Conservation (phyloP, 2,888 invertebrate species). For the Drosophila mercatorum region DNA sequence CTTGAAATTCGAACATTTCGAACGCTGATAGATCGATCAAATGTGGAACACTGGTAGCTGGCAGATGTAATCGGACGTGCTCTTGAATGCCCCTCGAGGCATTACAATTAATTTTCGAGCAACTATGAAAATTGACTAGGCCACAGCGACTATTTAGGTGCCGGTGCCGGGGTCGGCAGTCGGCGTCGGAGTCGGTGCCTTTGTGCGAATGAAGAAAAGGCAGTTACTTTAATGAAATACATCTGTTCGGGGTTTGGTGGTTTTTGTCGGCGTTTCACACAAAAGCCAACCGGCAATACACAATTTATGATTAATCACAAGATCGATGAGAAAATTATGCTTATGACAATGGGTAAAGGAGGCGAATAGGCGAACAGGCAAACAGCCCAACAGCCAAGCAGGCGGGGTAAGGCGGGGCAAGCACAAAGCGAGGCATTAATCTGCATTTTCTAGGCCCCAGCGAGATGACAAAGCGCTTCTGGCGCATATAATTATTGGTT, state of each 20-base stretch:
- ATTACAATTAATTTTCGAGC: constrained; percentile 68
- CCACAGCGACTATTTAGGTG: constrained; percentile 24
- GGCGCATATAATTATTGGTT: constrained; percentile 77
- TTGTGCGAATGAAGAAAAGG: constrained; percentile 34
- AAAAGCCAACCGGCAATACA: constrained; percentile 50
- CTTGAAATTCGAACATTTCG: not conserved
- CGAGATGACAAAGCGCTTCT: constrained; percentile 78
- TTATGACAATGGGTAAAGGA: constrained; percentile 64
- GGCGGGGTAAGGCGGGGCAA: not conserved
- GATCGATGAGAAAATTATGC: constrained; percentile 80
- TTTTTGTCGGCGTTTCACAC: constrained; percentile 44
- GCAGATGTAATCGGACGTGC: constrained; percentile 76
- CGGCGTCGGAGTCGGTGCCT: constrained; percentile 32
- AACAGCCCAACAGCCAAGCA: not conserved
- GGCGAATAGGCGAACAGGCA: constrained; percentile 27
- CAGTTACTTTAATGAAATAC: constrained; percentile 78
- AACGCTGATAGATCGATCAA: constrained; percentile 74
- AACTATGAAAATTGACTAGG: constrained; percentile 21
- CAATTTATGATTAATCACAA: constrained; percentile 80
- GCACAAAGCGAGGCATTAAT: constrained; percentile 19
- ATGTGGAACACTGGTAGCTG: constrained; percentile 78
- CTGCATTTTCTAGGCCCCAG: constrained; percentile 68
- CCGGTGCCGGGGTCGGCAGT: not conserved
- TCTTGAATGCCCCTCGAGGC: constrained; percentile 55
- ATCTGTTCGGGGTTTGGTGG: constrained; percentile 52